These are phyloP conservation scores for Scomber japonicus DNA, from an alignment of 2,113 vertebrate genomes.

Conservation along the genomic window DNA sequence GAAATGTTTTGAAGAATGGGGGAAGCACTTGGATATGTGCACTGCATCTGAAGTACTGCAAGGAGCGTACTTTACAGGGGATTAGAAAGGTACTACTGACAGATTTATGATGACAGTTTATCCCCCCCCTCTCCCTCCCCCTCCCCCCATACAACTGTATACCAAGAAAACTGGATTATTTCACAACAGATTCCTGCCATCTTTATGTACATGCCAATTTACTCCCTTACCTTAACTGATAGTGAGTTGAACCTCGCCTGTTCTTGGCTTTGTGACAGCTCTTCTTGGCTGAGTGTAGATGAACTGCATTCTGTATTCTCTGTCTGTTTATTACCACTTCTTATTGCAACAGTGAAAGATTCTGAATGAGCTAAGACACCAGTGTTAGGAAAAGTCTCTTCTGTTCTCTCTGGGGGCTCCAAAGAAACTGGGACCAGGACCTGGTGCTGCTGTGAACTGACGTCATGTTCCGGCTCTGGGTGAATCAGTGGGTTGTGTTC, in stretches of 20 bases:
- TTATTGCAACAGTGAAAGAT: not conserved
- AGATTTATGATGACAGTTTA: too few species aligned
- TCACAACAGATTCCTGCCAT: not conserved
- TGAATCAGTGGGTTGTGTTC: slow-evolving; percentile 55
- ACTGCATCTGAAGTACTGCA: too few species aligned
- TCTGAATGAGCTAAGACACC: slow-evolving; percentile 31
- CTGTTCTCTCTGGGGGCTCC: slow-evolving; percentile 38
- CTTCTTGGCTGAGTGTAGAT: slow-evolving; percentile 40
- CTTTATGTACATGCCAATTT: not conserved
- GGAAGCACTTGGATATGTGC: too few species aligned
- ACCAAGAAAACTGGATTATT: not conserved
- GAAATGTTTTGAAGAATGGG: too few species aligned
- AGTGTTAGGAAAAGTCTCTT: not conserved
- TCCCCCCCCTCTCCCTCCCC: too few species aligned
- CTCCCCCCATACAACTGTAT: too few species aligned
- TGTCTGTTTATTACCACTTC: slow-evolving; percentile 11
- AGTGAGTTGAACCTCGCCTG: slow-evolving; percentile 21
- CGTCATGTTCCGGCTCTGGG: slow-evolving; percentile 17
- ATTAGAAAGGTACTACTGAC: too few species aligned
- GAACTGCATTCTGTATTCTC: slow-evolving; percentile 23
- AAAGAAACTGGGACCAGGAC: not conserved
- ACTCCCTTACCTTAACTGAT: slow-evolving; percentile 62
- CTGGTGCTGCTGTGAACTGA: slow-evolving; percentile 28
- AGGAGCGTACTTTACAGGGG: too few species aligned
- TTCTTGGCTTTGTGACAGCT: slow-evolving; percentile 41